Evolutionary conservation across 2,888 invertebrate genomes (phyloP), one percentile per base, ranked within the genome.

Genomic region (Cactoblastis cactorum): DNA sequence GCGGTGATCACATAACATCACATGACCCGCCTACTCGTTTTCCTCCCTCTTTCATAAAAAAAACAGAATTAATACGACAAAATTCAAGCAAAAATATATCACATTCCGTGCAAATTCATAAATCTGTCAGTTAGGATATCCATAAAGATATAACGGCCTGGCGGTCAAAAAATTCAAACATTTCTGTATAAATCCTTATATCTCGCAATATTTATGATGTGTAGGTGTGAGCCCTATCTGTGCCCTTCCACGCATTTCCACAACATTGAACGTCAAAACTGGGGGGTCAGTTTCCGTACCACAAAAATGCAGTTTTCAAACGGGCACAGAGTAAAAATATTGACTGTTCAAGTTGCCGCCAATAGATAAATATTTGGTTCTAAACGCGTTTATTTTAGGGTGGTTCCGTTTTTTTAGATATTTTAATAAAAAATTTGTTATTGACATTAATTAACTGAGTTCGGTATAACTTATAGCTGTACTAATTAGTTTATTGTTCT

Each of bases 211-310:
- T 86, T 85, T 85, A 86, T 77, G 79, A 71, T 62, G 70, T 75
- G 76, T 70, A 74, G 71, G 71, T 62, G 63, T 54, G 58, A 66
- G 62, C 70, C 79, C 63, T 86, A 86, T 86, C 85, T 76, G 67
- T 65, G 68, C 62, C 66, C 69, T 75, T 71, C 74, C 85, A 85
- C 80, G 69, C 83, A 75, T 74, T 86, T 85, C 83, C 85, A 67
- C 75, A 71, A 83, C 85, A 86, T 86, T 84, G 79, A 78, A 69
- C 80, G 28, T 43, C 70, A 75, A 71, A 67, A 67, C 35, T 8
- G 47, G 69, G 76, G 74, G 75, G 75, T 76, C 72, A 76, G 65
- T 70, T 67, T 71, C 66, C 72, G 64, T 71, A 67, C 62, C 49
- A 57, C 54, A 64, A 69, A 76, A 62, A 63, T 70, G 72, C 62